phyloP scores from a whole-genome alignment of 2,113 vertebrate genomes.

The Pipra filicauda region DNA sequence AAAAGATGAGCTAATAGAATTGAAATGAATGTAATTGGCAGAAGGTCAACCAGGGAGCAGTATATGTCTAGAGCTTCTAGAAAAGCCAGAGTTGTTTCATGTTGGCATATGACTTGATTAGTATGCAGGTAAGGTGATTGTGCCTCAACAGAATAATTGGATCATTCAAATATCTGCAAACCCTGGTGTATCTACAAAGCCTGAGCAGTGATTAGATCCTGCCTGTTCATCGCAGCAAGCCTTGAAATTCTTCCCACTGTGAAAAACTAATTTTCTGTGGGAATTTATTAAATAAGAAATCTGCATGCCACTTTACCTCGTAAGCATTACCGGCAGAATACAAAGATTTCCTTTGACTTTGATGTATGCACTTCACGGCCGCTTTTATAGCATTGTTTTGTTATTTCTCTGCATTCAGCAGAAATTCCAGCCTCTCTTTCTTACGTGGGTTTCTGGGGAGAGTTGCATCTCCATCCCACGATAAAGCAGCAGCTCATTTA shows the following conservation, averaged over 20 bases:
- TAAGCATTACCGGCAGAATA: slow-evolving; percentile 71
- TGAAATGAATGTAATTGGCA: slow-evolving; percentile 78
- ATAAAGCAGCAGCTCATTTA: neutral
- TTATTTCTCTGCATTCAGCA: slow-evolving; percentile 37
- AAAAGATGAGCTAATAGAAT: slow-evolving; percentile 80
- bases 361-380: slow-evolving; percentile 68
- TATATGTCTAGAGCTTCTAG: slow-evolving; percentile 64
- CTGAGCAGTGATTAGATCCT: slow-evolving; percentile 83
- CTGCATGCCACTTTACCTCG: slow-evolving; percentile 82
- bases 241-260: slow-evolving; percentile 85
- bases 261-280: slow-evolving; percentile 88
- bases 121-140: slow-evolving; percentile 79
- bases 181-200: slow-evolving; percentile 84
- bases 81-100: slow-evolving; percentile 68
- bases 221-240: slow-evolving; percentile 77
- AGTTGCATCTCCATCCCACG: neutral
- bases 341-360: slow-evolving; percentile 76
- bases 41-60: slow-evolving; percentile 72
- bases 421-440: slow-evolving; percentile 7
- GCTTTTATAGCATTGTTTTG: slow-evolving; percentile 57
- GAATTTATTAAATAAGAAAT: slow-evolving; percentile 88
- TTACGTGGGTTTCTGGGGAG: neutral
- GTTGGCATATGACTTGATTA: slow-evolving; percentile 70
- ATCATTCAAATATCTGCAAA: slow-evolving; percentile 80
- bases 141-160: slow-evolving; percentile 82